These are phyloP conservation scores for Drosophila meridionalis DNA, from an alignment of 2,888 invertebrate genomes.

Conservation along the genomic window DNA sequence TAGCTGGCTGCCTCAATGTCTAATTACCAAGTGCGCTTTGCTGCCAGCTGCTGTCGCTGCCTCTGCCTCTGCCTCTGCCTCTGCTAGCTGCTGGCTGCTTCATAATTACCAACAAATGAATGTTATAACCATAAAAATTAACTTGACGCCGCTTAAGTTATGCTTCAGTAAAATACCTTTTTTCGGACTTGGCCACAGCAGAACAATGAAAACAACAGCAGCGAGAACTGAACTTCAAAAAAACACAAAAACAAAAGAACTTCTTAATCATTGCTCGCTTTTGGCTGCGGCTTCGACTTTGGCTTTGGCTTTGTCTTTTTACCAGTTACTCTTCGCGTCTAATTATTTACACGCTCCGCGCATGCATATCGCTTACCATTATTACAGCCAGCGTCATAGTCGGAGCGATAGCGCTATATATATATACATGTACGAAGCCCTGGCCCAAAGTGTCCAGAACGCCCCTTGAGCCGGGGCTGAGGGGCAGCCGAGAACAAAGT, in stretches of 20 bases:
- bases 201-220: slow-evolving; percentile 38
- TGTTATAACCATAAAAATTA: slow-evolving; percentile 76
- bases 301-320: slow-evolving; percentile 40
- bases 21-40: slow-evolving; percentile 74
- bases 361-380: slow-evolving; percentile 76
- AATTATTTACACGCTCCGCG: slow-evolving; percentile 75
- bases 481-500: slow-evolving; percentile 47
- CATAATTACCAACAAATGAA: slow-evolving; percentile 78
- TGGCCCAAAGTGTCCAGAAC: slow-evolving; percentile 57
- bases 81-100: slow-evolving; percentile 35
- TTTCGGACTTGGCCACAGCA: slow-evolving; percentile 43
- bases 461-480: background rate
- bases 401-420: slow-evolving; percentile 9
- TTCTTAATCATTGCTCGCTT: slow-evolving; percentile 61
- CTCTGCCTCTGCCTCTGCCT: slow-evolving; percentile 5
- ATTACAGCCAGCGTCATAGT: slow-evolving; percentile 34
- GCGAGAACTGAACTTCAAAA: slow-evolving; percentile 17
- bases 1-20: slow-evolving; percentile 63
- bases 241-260: slow-evolving; percentile 23
- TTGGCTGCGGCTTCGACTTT: slow-evolving; percentile 34
- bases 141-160: slow-evolving; percentile 71
- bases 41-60: slow-evolving; percentile 9
- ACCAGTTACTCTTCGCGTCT: slow-evolving; percentile 43
- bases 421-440: slow-evolving; percentile 27
- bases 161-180: slow-evolving; percentile 75